Evolutionary conservation across 2,797 vertebrate genomes (phyloP), one percentile per base, ranked within the genome.

Genomic region (Geotrypetes seraphini): DNA sequence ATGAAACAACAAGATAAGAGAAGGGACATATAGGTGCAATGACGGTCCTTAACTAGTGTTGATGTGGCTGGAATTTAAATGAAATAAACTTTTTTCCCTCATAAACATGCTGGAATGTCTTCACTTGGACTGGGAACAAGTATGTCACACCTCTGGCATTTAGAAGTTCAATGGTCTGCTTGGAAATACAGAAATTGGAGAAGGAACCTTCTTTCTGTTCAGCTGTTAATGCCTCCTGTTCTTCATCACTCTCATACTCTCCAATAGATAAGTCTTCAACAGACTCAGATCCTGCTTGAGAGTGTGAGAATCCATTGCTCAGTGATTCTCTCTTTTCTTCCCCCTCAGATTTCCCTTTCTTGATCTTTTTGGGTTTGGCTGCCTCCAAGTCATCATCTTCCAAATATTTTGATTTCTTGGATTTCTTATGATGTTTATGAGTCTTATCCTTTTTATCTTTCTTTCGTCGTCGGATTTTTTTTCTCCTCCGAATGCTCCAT

Each of bases 81-180:
- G n/a, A n/a, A n/a, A n/a, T n/a, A n/a, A n/a, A n/a, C n/a, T 99
- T 96, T 43, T 89, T 87, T 29, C 93, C 95, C 20, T 89, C 83
- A n/a, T 85, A 92, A 5, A 95, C 83, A 1, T 78, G 43, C 49
- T 94, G 66, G 57, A 95, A 98, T 2, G 94, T 90, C 62, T 90
- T 88, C 8, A 71, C 78, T 81, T 99, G 96, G 63, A 99, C 92
- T 37, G 95, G 91, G 63, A 99, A 99, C 29, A 99, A 69, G 74
- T 91, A 90, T 4, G 67, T 65, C 25, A 96, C 86, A 19, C 94
- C 93, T 7, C 91, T 89, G 40, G 81, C 96, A 81, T 88, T 84
- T 5, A 99, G 86, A 39, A 90, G 87, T 5, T 67, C 66, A 46
- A 96, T 50, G 15, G 92, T 98, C 43, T 73, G 59, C 33, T 79